phyloP scores from a whole-genome alignment of 2,888 invertebrate species.

The Ramazzottius varieornatus region DNA sequence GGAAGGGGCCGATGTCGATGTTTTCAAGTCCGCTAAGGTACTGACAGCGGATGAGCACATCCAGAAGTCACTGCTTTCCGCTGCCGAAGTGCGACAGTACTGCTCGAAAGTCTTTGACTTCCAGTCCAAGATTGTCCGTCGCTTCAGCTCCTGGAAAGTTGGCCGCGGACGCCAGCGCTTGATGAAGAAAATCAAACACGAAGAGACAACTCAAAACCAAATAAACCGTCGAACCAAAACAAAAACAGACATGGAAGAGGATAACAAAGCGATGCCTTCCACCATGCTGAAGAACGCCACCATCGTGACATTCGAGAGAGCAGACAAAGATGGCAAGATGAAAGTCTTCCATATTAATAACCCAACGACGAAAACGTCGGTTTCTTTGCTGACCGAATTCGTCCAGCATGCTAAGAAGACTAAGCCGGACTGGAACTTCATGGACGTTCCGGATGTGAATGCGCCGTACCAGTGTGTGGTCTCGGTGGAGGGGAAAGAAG shows the following conservation, averaged over 20 bases:
- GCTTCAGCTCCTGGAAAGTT: background rate
- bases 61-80: background rate
- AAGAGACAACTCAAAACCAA: no score
- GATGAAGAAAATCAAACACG: background rate
- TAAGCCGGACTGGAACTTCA: background rate
- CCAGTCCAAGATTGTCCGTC: background rate
- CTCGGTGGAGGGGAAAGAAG: background rate
- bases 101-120: background rate
- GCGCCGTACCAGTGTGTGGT: background rate
- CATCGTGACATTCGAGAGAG: background rate
- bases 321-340: background rate
- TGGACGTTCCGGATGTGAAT: background rate
- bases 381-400: background rate
- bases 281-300: background rate
- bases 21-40: background rate
- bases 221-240: no score
- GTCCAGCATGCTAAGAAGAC: background rate
- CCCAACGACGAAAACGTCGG: background rate
- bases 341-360: background rate
- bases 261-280: background rate
- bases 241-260: background rate
- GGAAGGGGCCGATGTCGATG: no score
- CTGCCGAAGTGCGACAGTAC: background rate
- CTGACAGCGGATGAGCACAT: background rate
- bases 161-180: background rate